Evolutionary conservation across 1,140 invertebrate genomes (phyloP).

Genomic region (Listronotus bonariensis): DNA sequence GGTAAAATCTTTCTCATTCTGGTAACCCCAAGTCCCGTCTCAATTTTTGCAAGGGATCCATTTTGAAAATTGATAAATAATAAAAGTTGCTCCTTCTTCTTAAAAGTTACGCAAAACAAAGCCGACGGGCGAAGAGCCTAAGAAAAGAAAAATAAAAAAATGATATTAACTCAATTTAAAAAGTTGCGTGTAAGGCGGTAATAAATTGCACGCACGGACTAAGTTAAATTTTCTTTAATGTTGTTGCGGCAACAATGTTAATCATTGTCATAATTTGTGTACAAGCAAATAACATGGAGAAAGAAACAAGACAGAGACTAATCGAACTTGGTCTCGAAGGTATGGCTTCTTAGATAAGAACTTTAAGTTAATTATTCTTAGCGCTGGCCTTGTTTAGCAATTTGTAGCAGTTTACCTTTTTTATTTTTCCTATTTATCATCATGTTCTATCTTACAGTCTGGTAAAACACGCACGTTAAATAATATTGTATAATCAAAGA

Average conservation of each 20-base stretch:
- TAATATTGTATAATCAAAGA: no score
- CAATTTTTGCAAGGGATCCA: constrained; percentile 19
- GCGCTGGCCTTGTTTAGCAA: no score
- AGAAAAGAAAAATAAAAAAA: constrained; percentile 20
- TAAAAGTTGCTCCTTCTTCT: constrained; percentile 11
- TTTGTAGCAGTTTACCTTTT: no score
- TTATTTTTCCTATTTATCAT: no score
- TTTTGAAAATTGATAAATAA: constrained; percentile 28
- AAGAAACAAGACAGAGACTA: constrained; percentile 28
- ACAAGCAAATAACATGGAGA: constrained; percentile 12
- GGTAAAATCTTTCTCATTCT: constrained; percentile 22
- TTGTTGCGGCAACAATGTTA: constrained; percentile 13
- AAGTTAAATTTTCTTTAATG: constrained; percentile 26
- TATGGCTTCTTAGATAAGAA: no score
- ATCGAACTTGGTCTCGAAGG: constrained; percentile 18
- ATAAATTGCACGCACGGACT: constrained; percentile 5
- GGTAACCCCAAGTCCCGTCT: constrained; percentile 14
- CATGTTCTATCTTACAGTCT: no score
- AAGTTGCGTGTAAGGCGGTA: constrained; percentile 14
- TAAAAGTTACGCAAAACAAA: constrained; percentile 21
- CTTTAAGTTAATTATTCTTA: no score
- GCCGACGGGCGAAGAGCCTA: constrained; percentile 12
- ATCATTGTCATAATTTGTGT: constrained; percentile 26
- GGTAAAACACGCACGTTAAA: no score
- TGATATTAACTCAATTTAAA: constrained; percentile 22